Evolutionary conservation across 2,113 vertebrate species (phyloP).

Genomic region (Asarcornis scutulata): DNA sequence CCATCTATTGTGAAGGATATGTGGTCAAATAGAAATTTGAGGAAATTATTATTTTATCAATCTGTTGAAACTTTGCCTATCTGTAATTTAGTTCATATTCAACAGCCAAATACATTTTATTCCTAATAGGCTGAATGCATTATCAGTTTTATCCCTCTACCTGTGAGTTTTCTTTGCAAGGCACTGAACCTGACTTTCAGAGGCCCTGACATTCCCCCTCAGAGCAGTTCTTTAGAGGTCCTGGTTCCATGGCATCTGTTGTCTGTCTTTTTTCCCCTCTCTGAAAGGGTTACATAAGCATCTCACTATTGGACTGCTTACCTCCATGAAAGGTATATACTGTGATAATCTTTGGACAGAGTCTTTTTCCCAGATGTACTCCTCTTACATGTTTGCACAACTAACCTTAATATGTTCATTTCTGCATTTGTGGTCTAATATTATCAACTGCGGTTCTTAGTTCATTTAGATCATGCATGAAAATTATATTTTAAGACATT

Average conservation of each 20-base stretch:
- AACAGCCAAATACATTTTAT: neutral
- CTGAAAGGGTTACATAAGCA: neutral
- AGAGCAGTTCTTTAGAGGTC: neutral
- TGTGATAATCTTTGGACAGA: neutral
- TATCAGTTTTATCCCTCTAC: neutral
- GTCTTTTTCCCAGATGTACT: neutral
- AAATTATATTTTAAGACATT: neutral
- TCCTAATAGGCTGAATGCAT: neutral
- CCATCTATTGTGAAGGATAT: neutral
- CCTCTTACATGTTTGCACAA: neutral
- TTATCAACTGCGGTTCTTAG: neutral
- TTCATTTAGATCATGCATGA: neutral
- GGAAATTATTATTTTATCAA: neutral
- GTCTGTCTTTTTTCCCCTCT: neutral
- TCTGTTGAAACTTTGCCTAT: neutral
- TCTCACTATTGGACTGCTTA: neutral
- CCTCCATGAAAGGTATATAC: neutral
- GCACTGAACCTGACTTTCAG: neutral
- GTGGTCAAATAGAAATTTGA: neutral
- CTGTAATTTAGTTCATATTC: neutral
- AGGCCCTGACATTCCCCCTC: neutral
- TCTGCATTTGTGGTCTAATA: neutral
- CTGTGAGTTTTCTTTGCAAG: neutral
- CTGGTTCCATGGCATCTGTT: neutral
- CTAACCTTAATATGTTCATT: neutral